Evolutionary conservation across 30 jellyfish, hydroid and myxozoan genomes (phyloP).

Genomic region (Hydractinia symbiolongicarpus): DNA sequence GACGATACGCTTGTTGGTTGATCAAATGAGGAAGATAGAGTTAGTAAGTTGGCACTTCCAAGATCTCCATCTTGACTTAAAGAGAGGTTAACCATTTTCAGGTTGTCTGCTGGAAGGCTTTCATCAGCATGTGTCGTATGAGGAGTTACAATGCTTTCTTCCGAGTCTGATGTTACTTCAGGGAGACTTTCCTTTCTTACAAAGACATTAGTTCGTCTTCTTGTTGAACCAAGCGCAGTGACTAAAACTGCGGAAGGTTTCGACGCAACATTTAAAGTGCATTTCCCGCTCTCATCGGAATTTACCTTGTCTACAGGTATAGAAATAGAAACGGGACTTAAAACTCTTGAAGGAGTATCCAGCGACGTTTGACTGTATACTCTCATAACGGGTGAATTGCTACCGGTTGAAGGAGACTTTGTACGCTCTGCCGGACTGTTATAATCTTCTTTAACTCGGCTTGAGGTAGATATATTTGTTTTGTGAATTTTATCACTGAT

Average conservation of each 20-base stretch:
- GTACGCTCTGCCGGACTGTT: neutral
- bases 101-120: neutral
- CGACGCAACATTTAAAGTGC: neutral
- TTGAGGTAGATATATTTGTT: neutral
- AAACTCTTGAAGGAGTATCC: neutral
- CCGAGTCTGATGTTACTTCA: no score
- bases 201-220: neutral
- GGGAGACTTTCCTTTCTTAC: no score
- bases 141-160: no score
- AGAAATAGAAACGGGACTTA: neutral
- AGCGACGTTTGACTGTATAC: neutral
- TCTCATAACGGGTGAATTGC: neutral
- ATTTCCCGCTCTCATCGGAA: neutral
- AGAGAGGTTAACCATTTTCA: no score
- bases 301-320: neutral
- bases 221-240: neutral
- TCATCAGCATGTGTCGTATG: neutral
- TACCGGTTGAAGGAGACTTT: neutral
- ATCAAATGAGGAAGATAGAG: neutral
- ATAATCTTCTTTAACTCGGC: neutral
- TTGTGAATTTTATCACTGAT: neutral
- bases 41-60: no score
- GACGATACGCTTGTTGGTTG: neutral
- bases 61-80: no score
- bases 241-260: neutral